Base-by-base conservation (phyloP, 30 jellyfish, hydroid and myxozoan species). In the Phacellophora camtschatica region DNA sequence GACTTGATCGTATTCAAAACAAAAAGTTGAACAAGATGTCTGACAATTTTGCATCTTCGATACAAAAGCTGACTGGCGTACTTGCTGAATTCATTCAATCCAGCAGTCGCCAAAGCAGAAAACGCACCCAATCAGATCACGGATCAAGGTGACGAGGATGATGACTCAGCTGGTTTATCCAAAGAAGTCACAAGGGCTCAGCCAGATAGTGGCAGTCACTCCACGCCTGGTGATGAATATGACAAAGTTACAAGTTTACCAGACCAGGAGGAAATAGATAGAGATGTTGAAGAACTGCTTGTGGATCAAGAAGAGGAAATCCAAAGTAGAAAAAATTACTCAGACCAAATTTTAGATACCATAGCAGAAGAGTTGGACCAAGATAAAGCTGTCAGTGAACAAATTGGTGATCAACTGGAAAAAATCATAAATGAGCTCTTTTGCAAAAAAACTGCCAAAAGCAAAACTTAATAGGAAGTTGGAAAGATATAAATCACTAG, bases 51-150 rank as follows among this genome's bases (percentile, higher is more conserved):
- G 49, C 22, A 57, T 36, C 72, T 18, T 57, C 72, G 22, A 57
- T 57, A 57, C 72, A 57, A 57, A 57, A 29, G 72, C 72, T 57
- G 16, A 57, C 72, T 18, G 72, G 72, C 13, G 72, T 57, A 5
- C 72, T 57, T 57, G 72, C 72, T 57, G 72, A 18, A 4, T 57
- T 57, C 28, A 57, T 29, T 3, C 37, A 9, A 58, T 4, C 37
- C 31, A 22, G 20, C 28, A 10, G 28, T 22, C 8, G 23, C 13
- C 12, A 20, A 16, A 16, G 11, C 28, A 58, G 81, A 35, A 19
- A 41, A 66, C 65, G 64, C 36, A 41, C 64, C 81, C 81, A 16
- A 46, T 66, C 64, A 6, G 57, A 31, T 64, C 42, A 35, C 31
- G 29, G 28, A 0, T 19, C 16, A 43, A 10, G 81, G 58, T 18